These are phyloP conservation scores for Rhombomys opimus DNA, from an alignment of 2,113 vertebrate genomes.

Conservation along the genomic window DNA sequence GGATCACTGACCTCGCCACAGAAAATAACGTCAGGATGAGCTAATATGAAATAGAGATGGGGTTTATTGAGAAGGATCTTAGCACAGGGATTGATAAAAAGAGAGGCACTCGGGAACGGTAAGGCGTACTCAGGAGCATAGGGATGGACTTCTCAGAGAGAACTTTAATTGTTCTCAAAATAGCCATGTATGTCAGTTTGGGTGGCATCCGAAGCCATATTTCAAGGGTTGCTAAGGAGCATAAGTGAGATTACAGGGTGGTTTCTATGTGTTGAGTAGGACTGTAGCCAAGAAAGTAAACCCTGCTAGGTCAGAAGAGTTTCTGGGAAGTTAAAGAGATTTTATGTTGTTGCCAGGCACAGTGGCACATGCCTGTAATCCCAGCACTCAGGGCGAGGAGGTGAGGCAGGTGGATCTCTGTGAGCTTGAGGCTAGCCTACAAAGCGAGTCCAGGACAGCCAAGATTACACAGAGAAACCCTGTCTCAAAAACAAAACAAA, in stretches of 20 bases:
- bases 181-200: no score
- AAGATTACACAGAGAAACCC: no score
- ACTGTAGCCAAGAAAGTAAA: background rate
- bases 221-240: background rate
- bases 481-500: background rate
- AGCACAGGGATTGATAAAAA: background rate
- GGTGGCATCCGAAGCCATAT: background rate
- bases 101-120: background rate
- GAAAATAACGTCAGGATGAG: background rate
- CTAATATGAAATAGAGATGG: background rate
- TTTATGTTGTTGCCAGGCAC: background rate
- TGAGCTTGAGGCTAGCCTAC: no score
- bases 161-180: background rate
- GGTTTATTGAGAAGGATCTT: background rate
- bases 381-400: no score
- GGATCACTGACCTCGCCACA: background rate
- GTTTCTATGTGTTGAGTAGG: background rate
- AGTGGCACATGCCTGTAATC: no score
- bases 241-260: background rate
- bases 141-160: background rate
- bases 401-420: no score
- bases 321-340: background rate
- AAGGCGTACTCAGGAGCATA: no score
- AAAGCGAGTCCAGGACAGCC: no score
- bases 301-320: background rate